phyloP scores from a whole-genome alignment of 2,797 vertebrate genomes.

The Apogon talboti region DNA sequence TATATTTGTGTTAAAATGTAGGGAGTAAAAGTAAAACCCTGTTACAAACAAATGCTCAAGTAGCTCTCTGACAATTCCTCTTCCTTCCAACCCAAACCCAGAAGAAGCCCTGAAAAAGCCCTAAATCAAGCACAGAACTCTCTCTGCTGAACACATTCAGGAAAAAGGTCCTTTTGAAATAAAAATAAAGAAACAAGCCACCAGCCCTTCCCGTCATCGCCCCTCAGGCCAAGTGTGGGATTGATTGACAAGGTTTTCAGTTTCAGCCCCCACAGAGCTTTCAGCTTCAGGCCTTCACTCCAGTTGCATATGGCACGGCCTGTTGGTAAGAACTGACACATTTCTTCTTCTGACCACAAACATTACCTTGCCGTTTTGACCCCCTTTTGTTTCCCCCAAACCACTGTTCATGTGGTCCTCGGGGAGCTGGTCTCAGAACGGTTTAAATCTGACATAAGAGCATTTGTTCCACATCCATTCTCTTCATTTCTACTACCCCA shows the following conservation, averaged over 20 bases:
- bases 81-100: too few species aligned
- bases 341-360: slow-evolving; percentile 51
- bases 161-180: slow-evolving; percentile 58
- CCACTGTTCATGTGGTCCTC: slow-evolving; percentile 40
- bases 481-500: slow-evolving; percentile 31
- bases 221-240: slow-evolving; percentile 52
- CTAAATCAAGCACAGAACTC: slow-evolving; percentile 21
- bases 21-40: too few species aligned
- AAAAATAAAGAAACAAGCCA: slow-evolving; percentile 63
- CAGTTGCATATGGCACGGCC: slow-evolving; percentile 59
- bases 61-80: too few species aligned
- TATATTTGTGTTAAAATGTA: too few species aligned
- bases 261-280: slow-evolving; percentile 72
- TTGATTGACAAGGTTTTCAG: slow-evolving; percentile 73
- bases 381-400: slow-evolving; percentile 49
- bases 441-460: slow-evolving; percentile 52
- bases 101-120: slow-evolving; percentile 13
- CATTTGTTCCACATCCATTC: slow-evolving; percentile 59
- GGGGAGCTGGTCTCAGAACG: slow-evolving; percentile 59
- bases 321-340: slow-evolving; percentile 44
- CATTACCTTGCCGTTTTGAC: slow-evolving; percentile 58
- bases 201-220: slow-evolving; percentile 41
- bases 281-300: slow-evolving; percentile 62
- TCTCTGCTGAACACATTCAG: slow-evolving; percentile 38
- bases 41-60: too few species aligned